A percentile compares a stretch with the other conserved stretches of the same genome.
Evolutionary conservation across 1,140 invertebrate genomes (phyloP).

Genomic region (Myzus persicae): DNA sequence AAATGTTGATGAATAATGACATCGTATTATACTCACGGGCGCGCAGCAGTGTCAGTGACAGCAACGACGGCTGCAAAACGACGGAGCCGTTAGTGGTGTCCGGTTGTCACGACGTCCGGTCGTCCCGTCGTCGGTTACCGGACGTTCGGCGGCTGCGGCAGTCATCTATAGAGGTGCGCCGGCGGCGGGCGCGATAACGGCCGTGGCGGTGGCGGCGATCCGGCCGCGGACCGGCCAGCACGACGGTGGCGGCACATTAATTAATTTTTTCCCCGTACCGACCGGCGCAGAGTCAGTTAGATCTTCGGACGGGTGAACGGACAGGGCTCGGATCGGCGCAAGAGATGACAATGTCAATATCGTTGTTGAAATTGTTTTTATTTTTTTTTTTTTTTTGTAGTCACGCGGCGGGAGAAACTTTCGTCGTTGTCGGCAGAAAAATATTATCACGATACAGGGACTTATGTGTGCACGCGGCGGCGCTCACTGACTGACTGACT

Average conservation of each 20-base stretch:
- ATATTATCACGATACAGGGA: neutral
- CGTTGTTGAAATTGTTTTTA: no score
- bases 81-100: neutral
- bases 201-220: neutral
- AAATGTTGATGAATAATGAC: no score
- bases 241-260: neutral
- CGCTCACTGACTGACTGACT: neutral
- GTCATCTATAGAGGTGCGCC: neutral
- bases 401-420: neutral
- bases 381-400: no score
- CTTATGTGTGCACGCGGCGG: neutral
- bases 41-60: neutral
- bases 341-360: no score
- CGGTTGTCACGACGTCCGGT: neutral
- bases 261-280: neutral
- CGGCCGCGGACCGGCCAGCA: neutral
- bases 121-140: constrained; percentile 19
- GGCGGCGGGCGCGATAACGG: neutral
- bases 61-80: neutral
- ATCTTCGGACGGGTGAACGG: no score
- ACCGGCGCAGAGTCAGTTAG: neutral
- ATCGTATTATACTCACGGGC: neutral
- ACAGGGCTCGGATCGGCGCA: no score
- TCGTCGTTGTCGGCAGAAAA: neutral
- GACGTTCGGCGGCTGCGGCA: neutral